phyloP scores from a whole-genome alignment of 1,140 invertebrate species.

The Rhizoglyphus robini region DNA sequence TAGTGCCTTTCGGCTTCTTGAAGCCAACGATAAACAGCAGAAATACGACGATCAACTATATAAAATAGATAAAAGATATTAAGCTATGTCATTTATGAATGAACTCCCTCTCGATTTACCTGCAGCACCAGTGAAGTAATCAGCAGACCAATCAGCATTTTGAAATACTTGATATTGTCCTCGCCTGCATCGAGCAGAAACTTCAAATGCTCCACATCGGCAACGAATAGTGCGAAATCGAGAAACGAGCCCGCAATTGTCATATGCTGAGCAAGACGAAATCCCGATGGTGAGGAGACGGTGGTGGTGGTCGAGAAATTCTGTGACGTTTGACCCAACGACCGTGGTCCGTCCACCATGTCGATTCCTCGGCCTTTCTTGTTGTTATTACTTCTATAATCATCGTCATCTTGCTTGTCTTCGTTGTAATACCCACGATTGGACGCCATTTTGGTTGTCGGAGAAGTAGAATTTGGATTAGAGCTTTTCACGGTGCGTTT shows the following conservation, averaged over 20 bases:
- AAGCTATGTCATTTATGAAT: background rate
- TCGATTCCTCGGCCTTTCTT: too few relatives aligned
- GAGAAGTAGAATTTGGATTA: too few relatives aligned
- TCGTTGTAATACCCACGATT: too few relatives aligned
- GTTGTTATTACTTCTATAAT: too few relatives aligned
- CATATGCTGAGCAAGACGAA: background rate
- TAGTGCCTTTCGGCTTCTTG: background rate
- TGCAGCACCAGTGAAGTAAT: constrained; percentile 6
- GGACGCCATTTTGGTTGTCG: too few relatives aligned
- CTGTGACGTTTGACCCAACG: background rate
- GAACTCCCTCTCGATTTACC: background rate
- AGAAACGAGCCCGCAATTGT: constrained; percentile 18
- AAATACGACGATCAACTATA: constrained; percentile 5
- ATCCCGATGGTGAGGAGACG: background rate
- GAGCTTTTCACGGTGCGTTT: too few relatives aligned
- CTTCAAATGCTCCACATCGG: constrained; percentile 18
- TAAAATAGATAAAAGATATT: constrained; percentile 3
- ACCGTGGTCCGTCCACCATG: background rate
- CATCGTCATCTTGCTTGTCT: too few relatives aligned
- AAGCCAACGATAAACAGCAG: constrained; percentile 17
- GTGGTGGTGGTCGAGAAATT: background rate
- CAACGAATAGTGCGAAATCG: constrained; percentile 14
- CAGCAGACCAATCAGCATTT: background rate
- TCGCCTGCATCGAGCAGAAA: constrained; percentile 6
- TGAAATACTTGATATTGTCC: constrained; percentile 13